Percentiles rank a stretch among this genome's conserved stretches.
phyloP scores from a whole-genome alignment of 1,140 invertebrate genomes.

The Octopus sinensis region DNA sequence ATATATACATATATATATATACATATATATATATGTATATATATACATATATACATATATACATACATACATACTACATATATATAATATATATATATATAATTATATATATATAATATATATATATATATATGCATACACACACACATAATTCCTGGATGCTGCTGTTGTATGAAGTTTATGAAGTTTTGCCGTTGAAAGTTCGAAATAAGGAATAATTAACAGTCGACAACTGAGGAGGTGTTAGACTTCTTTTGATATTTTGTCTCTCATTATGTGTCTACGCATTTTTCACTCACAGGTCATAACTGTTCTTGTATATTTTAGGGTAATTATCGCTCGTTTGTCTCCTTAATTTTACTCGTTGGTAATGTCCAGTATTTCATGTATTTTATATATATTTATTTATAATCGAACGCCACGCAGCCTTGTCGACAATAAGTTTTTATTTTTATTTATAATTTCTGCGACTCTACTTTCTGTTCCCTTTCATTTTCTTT shows the following conservation, averaged over 20 bases:
- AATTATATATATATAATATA: not conserved
- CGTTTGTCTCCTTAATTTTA: not conserved
- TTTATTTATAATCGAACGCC: not conserved
- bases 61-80: not conserved
- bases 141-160: not conserved
- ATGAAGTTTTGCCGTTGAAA: too few species aligned
- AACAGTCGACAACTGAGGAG: too few species aligned
- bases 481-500: not conserved
- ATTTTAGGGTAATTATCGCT: not conserved
- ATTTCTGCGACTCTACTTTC: not conserved
- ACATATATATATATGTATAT: not conserved
- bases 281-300: not conserved
- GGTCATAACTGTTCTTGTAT: not conserved
- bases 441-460: not conserved
- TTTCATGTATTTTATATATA: not conserved
- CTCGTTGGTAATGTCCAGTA: not conserved
- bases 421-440: not conserved
- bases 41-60: not conserved
- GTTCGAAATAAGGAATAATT: too few species aligned
- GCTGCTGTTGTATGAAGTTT: too few species aligned
- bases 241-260: too few species aligned
- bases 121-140: constrained; percentile 1
- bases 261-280: too few species aligned
- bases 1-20: not conserved
- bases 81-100: constrained; percentile 1